Evolutionary conservation across 2,888 invertebrate genomes (phyloP).

Genomic region (Ormyrus labotus): DNA sequence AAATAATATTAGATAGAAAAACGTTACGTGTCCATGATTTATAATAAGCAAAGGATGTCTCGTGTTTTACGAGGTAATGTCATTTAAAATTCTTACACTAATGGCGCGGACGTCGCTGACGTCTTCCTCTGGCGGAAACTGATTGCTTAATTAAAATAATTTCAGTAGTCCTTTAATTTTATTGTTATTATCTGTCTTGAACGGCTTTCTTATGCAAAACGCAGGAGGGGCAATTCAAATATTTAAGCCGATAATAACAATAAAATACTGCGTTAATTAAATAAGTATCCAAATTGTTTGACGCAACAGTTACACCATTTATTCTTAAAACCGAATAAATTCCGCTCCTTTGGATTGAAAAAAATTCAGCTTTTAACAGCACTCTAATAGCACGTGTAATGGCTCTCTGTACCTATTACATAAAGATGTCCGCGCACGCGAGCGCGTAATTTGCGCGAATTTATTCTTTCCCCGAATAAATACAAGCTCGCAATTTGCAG

Average conservation of each 20-base stretch:
- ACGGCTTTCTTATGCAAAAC: no score
- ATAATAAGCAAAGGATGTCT: neutral
- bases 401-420: slow-evolving; percentile 19
- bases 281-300: slow-evolving; percentile 8
- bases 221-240: no score
- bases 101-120: neutral
- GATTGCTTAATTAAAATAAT: slow-evolving; percentile 12
- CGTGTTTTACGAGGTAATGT: neutral
- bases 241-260: neutral
- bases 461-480: slow-evolving; percentile 1
- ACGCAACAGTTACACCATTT: neutral
- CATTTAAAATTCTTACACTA: neutral
- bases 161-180: neutral
- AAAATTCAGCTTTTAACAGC: neutral
- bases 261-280: slow-evolving; percentile 4
- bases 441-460: slow-evolving; percentile 19
- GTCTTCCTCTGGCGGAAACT: neutral
- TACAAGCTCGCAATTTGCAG: slow-evolving; percentile 32
- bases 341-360: neutral
- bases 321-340: slow-evolving; percentile 1
- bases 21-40: neutral
- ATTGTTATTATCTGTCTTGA: no score
- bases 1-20: no score
- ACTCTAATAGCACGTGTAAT: slow-evolving; percentile 12
- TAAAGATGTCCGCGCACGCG: slow-evolving; percentile 15